Percentiles rank a stretch among this genome's conserved stretches.
Conservation (phyloP, 1,140 invertebrate species). For the Potamilus streckersoni region DNA sequence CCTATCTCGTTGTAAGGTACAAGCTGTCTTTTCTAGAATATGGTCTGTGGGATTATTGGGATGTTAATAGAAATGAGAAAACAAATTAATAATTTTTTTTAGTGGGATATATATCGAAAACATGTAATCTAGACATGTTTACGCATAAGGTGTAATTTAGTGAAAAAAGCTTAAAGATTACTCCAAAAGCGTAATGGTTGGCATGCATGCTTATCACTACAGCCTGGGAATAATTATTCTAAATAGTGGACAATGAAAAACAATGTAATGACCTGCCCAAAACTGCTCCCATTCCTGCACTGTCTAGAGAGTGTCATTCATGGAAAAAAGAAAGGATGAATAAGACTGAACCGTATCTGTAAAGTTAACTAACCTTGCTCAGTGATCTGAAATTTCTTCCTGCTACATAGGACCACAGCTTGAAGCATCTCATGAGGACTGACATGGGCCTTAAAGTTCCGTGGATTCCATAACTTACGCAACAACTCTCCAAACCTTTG, state of each 20-base stretch:
- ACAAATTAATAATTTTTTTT: neutral
- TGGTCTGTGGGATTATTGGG: too few species aligned
- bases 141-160: too few species aligned
- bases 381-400: constrained; percentile 98
- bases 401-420: constrained; percentile 97
- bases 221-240: neutral
- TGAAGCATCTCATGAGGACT: constrained; percentile 99
- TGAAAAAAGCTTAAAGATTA: too few species aligned
- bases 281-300: neutral
- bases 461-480: constrained; percentile 98
- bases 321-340: neutral
- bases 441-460: constrained; percentile 99
- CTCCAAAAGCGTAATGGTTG: too few species aligned
- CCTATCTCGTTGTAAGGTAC: too few species aligned
- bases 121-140: too few species aligned
- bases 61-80: too few species aligned
- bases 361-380: constrained; percentile 81
- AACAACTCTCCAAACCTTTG: constrained; percentile 98
- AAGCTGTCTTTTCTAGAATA: too few species aligned
- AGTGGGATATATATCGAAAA: neutral
- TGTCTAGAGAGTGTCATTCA: neutral
- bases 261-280: neutral
- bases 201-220: neutral
- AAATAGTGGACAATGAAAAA: neutral
- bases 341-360: neutral